Percentiles rank a stretch among this genome's conserved stretches.
phyloP scores from a whole-genome alignment of 2,888 invertebrate species.

The Apamea anceps region DNA sequence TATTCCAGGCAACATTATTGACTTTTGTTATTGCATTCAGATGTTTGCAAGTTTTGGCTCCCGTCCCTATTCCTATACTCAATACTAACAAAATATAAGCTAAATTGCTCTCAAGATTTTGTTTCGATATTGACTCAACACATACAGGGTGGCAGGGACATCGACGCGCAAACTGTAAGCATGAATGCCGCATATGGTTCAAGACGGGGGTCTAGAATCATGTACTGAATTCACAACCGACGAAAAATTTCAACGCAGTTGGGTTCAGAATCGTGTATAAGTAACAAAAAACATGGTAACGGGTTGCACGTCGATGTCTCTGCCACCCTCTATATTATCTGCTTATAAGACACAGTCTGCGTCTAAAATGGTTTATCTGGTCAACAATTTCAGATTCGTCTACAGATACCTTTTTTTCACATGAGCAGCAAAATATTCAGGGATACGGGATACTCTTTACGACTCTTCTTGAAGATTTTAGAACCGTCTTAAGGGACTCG shows the following conservation, averaged over 20 bases:
- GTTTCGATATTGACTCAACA: neutral
- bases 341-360: neutral
- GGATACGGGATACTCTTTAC: constrained; percentile 43
- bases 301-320: too few relatives aligned
- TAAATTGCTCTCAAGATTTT: neutral
- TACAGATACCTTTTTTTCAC: constrained; percentile 18
- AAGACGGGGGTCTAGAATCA: neutral
- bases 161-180: too few relatives aligned
- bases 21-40: too few relatives aligned
- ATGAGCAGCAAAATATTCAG: constrained; percentile 49
- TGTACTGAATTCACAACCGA: too few relatives aligned
- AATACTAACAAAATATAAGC: neutral
- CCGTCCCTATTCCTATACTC: neutral
- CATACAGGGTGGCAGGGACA: neutral
- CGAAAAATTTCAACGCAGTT: too few relatives aligned
- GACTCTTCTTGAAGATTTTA: constrained; percentile 56
- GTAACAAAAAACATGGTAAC: too few relatives aligned
- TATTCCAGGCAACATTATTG: neutral
- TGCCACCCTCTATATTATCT: neutral
- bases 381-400: neutral
- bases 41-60: neutral
- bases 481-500: constrained; percentile 52
- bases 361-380: neutral
- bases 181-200: neutral
- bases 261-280: too few relatives aligned